phyloP scores from a whole-genome alignment of 2,888 invertebrate genomes.

The Sminthurinus aureus region DNA sequence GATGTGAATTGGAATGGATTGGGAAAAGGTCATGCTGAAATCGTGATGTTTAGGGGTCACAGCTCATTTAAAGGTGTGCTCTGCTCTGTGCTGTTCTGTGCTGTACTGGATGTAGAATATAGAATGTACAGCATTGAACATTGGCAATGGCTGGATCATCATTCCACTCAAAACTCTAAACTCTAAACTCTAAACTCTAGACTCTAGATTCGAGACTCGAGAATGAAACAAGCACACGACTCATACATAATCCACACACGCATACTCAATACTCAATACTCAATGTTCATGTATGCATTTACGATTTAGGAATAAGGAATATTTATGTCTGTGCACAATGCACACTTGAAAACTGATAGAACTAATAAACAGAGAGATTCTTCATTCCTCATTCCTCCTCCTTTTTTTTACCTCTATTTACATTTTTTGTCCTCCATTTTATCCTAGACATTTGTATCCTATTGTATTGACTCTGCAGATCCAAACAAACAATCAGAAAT shows the following conservation, averaged over 20 bases:
- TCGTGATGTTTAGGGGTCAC: slow-evolving; percentile 51
- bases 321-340: too few relatives aligned
- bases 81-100: background rate
- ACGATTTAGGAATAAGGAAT: too few relatives aligned
- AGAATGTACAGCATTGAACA: too few relatives aligned
- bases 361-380: background rate
- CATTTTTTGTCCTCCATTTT: background rate
- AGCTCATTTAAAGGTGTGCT: slow-evolving; percentile 47
- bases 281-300: too few relatives aligned
- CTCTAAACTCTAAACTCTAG: background rate
- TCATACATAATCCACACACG: background rate
- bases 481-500: too few relatives aligned
- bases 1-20: slow-evolving; percentile 3
- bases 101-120: background rate
- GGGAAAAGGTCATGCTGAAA: slow-evolving; percentile 41
- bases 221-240: background rate
- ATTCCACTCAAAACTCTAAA: too few relatives aligned
- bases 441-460: background rate
- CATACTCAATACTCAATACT: background rate
- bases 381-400: background rate
- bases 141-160: too few relatives aligned
- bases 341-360: too few relatives aligned
- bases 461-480: background rate
- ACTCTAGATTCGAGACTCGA: too few relatives aligned
- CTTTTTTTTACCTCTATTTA: background rate